Evolutionary conservation across 2,888 invertebrate genomes (phyloP).

Genomic region (Phasia obesa): DNA sequence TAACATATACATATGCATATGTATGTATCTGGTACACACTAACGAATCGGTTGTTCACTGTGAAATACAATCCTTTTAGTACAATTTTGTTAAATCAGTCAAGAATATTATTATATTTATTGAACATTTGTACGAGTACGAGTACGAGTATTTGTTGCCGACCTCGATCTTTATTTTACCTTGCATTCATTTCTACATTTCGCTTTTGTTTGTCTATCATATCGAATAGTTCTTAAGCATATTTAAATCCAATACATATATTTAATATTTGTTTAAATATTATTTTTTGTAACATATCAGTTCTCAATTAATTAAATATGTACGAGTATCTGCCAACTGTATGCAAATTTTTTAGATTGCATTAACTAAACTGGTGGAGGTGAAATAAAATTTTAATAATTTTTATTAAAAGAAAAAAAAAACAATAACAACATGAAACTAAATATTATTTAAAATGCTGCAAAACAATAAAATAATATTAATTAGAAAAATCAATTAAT

Average conservation of each 20-base stretch:
- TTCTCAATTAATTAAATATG: constrained; percentile 24
- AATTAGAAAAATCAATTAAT: not conserved
- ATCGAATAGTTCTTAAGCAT: constrained; percentile 12
- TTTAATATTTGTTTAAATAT: constrained; percentile 6
- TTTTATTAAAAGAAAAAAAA: constrained; percentile 2
- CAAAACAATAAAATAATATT: not conserved
- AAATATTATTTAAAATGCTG: constrained; percentile 5
- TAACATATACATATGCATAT: not conserved
- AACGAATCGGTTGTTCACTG: not conserved
- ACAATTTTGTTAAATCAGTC: not conserved
- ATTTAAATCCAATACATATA: not conserved
- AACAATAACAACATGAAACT: constrained; percentile 13
- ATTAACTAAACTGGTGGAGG: constrained; percentile 9
- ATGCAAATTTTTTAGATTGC: constrained; percentile 10
- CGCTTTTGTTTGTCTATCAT: constrained; percentile 2
- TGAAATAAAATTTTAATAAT: constrained; percentile 8
- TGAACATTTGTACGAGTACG: not conserved
- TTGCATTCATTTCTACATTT: constrained; percentile 32
- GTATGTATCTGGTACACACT: constrained; percentile 4
- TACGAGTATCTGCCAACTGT: not conserved
- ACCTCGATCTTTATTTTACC: constrained; percentile 48
- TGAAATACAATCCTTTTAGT: not conserved
- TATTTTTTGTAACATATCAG: constrained; percentile 11
- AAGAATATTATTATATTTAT: not conserved
- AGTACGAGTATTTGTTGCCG: constrained; percentile 15